Base-by-base conservation (phyloP, 2,113 vertebrate species). In the Orthochromis indermauri region DNA sequence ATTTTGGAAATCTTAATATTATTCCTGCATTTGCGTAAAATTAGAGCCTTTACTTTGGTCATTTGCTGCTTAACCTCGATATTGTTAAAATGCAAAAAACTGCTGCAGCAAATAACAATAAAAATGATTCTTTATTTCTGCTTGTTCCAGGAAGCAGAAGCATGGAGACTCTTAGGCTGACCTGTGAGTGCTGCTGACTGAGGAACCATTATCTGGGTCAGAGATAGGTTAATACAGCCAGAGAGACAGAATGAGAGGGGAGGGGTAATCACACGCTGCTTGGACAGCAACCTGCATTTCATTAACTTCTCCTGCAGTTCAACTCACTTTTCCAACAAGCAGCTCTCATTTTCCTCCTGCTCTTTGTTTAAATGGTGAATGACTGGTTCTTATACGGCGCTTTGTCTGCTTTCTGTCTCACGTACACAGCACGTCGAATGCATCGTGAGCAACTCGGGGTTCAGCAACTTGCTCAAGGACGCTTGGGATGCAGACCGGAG, bases 191-290 rank as follows among this genome's bases (percentile, higher is more conserved):
- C 85, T 90, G 87, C 84, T 83, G 84, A 87, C 76, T 47, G 83
- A 92, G 80, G 80, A 87, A 63, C 82, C 80, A 95, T 92, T 93
- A 93, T 88, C 31, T 86, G 85, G 95, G 93, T 96, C 93, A 94
- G 59, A 86, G 51, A 81, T 66, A 82, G 94, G 93, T 92, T 92
- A 94, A 92, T 89, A 78, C 45, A 92, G 53, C 1, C 80, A 81
- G 57, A 68, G 76, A 78, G 33, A 79, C 79, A 47, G 49, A 82
- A 5, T 33, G 80, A 83, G 63, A 63, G 80, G 19, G 59, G 45
- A 40, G 42, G 10, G n/a, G 33, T 51, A 78, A 71, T 55, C 45
- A 59, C 40, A 66, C 19, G 40, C 37, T 35, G 21, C 24, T 35
- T 42, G 35, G 35, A 59, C 68, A 84, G 59, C 35, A 88, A 73